Percentiles rank a stretch among this genome's conserved stretches.
Conservation (phyloP, 2,888 invertebrate species). For the Orthosia gothica region DNA sequence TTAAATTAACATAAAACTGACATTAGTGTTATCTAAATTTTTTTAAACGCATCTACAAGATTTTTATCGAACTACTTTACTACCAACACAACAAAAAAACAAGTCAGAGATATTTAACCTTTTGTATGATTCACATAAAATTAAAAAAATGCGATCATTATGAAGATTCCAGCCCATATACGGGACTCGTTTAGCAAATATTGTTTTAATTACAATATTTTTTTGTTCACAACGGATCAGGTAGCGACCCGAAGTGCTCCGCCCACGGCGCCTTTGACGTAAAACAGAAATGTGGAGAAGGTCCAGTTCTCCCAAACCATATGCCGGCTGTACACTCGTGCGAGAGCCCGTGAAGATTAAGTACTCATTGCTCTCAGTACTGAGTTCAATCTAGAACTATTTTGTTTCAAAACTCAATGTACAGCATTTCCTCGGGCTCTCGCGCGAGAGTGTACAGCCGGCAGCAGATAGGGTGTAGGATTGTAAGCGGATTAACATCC, state of each 20-base stretch:
- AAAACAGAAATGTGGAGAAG: conserved; percentile 16
- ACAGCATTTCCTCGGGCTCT: too few relatives aligned
- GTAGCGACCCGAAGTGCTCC: conserved; percentile 57
- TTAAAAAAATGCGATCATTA: conserved; percentile 23
- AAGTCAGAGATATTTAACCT: conserved; percentile 8
- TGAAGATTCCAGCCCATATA: conserved; percentile 10
- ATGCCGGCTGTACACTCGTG: too few relatives aligned
- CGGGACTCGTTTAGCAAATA: conserved; percentile 52
- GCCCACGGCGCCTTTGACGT: conserved; percentile 55
- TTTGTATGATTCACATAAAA: conserved; percentile 4
- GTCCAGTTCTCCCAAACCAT: neutral
- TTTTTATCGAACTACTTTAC: neutral
- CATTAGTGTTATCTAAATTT: conserved; percentile 26
- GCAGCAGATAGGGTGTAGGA: too few relatives aligned
- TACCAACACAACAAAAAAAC: neutral
- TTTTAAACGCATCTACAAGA: neutral
- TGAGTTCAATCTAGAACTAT: too few relatives aligned
- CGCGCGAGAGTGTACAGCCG: too few relatives aligned
- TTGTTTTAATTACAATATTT: conserved; percentile 61
- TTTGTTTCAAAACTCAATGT: too few relatives aligned
- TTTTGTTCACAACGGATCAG: conserved; percentile 51
- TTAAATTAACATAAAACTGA: conserved; percentile 20
- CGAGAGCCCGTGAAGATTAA: too few relatives aligned
- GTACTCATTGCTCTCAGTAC: too few relatives aligned
- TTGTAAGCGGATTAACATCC: too few relatives aligned